Evolutionary conservation across 2,888 invertebrate species (phyloP).

Genomic region (Leptodirus hochenwartii): DNA sequence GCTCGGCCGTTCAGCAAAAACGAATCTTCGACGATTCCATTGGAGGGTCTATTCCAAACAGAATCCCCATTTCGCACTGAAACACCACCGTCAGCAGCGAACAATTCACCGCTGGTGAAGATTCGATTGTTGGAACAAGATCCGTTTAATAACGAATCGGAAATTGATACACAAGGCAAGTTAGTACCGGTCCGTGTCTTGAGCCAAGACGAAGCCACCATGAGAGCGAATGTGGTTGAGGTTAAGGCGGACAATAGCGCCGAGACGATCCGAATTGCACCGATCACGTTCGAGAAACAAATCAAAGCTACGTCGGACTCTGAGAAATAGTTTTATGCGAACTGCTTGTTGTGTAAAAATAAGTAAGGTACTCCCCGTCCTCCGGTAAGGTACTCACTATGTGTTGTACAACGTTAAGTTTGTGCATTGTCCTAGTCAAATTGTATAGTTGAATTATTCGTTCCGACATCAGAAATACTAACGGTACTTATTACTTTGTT

Average conservation of each 20-base stretch:
- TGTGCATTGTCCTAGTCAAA: too few species aligned
- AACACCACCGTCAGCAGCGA: constrained; percentile 9
- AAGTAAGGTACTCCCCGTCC: too few species aligned
- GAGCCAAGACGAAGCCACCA: constrained; percentile 19
- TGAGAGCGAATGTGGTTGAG: constrained; percentile 25
- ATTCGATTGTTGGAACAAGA: constrained; percentile 22
- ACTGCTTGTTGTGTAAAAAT: not conserved
- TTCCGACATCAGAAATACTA: too few species aligned
- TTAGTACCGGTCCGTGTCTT: constrained; percentile 18
- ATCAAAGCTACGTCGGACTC: not conserved
- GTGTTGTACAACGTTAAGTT: too few species aligned
- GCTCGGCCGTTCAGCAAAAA: constrained; percentile 21
- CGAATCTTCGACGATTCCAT: constrained; percentile 45
- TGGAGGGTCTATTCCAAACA: constrained; percentile 47
- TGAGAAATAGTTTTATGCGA: not conserved
- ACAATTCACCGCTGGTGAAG: constrained; percentile 24
- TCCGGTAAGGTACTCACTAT: too few species aligned
- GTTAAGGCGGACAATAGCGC: constrained; percentile 19
- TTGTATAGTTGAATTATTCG: too few species aligned
- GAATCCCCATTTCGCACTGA: constrained; percentile 23
- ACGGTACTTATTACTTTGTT: too few species aligned
- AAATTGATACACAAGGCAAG: constrained; percentile 12
- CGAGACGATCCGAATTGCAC: constrained; percentile 24
- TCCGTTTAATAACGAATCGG: constrained; percentile 6
- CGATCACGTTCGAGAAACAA: constrained; percentile 18